These are phyloP conservation scores for Masnerella sp. DNA, from an alignment of 2,888 invertebrate species.

Conservation along the genomic window DNA sequence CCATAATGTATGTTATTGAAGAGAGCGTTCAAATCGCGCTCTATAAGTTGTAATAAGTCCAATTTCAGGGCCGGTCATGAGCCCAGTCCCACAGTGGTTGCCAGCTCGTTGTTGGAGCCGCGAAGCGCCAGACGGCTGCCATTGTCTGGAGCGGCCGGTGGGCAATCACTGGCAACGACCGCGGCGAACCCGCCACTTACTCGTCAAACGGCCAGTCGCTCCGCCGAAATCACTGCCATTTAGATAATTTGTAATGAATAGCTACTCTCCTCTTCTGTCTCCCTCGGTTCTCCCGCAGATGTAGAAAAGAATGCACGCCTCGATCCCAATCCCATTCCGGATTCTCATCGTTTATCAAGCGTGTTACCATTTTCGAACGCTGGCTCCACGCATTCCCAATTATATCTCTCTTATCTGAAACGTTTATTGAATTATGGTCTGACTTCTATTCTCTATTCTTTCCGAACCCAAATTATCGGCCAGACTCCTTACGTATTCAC, in stretches of 20 bases:
- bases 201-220: constrained; percentile 77
- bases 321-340: constrained; percentile 43
- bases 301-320: constrained; percentile 55
- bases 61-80: constrained; percentile 77
- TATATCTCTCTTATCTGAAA: constrained; percentile 49
- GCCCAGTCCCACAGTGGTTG: constrained; percentile 73
- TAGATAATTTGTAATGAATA: constrained; percentile 82
- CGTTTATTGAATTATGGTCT: constrained; percentile 50
- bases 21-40: constrained; percentile 77
- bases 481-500: constrained; percentile 23
- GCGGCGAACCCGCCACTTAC: constrained; percentile 77
- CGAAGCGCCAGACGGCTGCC: constrained; percentile 10
- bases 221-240: constrained; percentile 80
- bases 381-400: constrained; percentile 34
- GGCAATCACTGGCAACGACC: constrained; percentile 71
- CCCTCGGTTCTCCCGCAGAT: constrained; percentile 57
- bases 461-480: constrained; percentile 29
- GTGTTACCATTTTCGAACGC: constrained; percentile 39
- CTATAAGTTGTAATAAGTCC: constrained; percentile 78
- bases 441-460: constrained; percentile 13
- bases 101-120: constrained; percentile 17
- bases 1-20: constrained; percentile 78
- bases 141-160: constrained; percentile 14
- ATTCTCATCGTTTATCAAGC: constrained; percentile 50
- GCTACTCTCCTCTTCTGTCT: constrained; percentile 73